A percentile compares a stretch with the other conserved stretches of the same genome.
Conservation (phyloP, 2,888 invertebrate species). For the Drosophila emarginata region DNA sequence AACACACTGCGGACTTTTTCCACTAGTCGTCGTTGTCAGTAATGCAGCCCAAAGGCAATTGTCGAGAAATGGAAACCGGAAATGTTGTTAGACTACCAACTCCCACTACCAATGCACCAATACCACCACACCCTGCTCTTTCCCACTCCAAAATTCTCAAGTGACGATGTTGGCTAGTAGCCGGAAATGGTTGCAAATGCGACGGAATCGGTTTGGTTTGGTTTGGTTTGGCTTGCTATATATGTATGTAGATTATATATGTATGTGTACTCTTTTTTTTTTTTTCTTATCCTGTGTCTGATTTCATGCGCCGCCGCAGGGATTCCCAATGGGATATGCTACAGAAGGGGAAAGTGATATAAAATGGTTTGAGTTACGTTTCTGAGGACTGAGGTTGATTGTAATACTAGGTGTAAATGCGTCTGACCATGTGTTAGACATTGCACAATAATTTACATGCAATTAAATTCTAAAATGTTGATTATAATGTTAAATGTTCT, state of each 20-base stretch:
- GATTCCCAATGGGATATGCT: constrained; percentile 19
- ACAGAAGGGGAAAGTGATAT: constrained; percentile 8
- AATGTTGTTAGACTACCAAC: constrained; percentile 57
- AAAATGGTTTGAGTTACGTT: background rate
- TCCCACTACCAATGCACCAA: constrained; percentile 1
- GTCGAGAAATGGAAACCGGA: constrained; percentile 73
- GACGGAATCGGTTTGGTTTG: constrained; percentile 53
- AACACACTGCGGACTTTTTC: constrained; percentile 64
- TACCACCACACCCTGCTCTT: constrained; percentile 1
- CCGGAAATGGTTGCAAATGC: constrained; percentile 71
- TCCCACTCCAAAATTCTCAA: background rate
- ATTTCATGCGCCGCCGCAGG: constrained; percentile 43
- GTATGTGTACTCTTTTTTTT: too few relatives aligned
- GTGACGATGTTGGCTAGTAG: constrained; percentile 11
- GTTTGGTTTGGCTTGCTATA: background rate
- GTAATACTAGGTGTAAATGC: constrained; percentile 27
- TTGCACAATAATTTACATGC: constrained; percentile 66
- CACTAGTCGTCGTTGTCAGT: constrained; percentile 10
- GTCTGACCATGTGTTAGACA: constrained; percentile 37
- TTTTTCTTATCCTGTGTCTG: constrained; percentile 28
- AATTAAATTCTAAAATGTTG: constrained; percentile 62
- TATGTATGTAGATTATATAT: background rate
- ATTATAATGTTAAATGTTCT: background rate
- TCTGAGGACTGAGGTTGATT: background rate
- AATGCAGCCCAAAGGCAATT: constrained; percentile 51